Conservation (phyloP, 2,113 vertebrate species). For the Anhinga anhinga region DNA sequence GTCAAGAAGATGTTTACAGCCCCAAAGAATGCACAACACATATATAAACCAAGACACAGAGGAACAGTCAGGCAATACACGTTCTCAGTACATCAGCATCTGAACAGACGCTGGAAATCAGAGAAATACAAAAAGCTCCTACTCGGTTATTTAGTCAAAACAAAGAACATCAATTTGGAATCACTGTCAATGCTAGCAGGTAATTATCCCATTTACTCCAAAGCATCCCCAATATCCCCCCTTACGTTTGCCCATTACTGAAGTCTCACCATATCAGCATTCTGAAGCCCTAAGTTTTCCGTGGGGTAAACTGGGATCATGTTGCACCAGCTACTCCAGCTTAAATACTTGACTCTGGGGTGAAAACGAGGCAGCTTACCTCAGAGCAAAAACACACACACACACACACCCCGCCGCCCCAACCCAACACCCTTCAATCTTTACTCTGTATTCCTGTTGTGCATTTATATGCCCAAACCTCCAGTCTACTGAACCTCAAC, state of each 20-base stretch:
- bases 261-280: accelerated
- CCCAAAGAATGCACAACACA: not conserved
- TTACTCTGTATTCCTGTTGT: not conserved
- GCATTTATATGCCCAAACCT: no score
- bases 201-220: not conserved
- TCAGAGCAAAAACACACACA: not conserved
- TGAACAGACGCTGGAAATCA: not conserved
- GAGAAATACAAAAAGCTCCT: not conserved
- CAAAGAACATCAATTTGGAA: not conserved
- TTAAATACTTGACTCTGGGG: not conserved
- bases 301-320: not conserved
- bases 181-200: no score
- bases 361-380: not conserved
- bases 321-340: not conserved
- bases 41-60: not conserved
- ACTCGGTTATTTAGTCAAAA: not conserved
- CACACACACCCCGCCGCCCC: no score
- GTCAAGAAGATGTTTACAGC: not conserved
- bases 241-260: not conserved
- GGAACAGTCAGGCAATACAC: accelerated
- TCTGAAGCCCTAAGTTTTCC: not conserved
- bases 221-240: not conserved
- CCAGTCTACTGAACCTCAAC: not conserved
- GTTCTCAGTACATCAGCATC: not conserved
- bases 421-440: not conserved